phyloP scores from a whole-genome alignment of 2,113 vertebrate species.

The Xiphorhynchus elegans region DNA sequence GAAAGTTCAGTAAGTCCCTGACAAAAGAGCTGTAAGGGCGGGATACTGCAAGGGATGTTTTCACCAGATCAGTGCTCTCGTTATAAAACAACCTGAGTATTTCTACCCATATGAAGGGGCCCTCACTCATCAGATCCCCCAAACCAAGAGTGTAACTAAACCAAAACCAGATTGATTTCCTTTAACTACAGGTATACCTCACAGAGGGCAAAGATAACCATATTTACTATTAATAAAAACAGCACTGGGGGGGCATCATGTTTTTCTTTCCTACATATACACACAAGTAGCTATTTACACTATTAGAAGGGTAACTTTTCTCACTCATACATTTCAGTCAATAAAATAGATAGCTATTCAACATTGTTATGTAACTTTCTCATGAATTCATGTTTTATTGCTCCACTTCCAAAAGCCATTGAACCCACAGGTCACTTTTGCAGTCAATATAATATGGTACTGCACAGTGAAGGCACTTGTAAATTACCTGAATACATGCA shows the following conservation, averaged over 20 bases:
- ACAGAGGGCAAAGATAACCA: not conserved
- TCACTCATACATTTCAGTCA: not conserved
- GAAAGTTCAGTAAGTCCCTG: not conserved
- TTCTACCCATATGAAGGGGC: not conserved
- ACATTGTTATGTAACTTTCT: not conserved
- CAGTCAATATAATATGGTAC: not conserved
- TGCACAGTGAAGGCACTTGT: not conserved
- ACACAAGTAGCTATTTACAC: not conserved
- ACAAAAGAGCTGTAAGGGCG: not conserved
- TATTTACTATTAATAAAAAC: not conserved
- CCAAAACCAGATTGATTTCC: not conserved
- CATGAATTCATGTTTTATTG: not conserved
- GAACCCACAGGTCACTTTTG: not conserved
- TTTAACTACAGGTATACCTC: not conserved
- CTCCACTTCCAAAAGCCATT: not conserved
- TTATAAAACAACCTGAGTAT: not conserved
- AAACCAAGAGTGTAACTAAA: not conserved
- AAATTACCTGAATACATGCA: not conserved
- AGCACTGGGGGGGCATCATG: rapidly evolving
- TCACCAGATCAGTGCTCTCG: not conserved
- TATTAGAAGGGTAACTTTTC: not conserved
- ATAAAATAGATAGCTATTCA: not conserved
- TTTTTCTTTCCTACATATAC: not conserved
- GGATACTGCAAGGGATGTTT: not conserved
- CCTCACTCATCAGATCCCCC: not conserved